These are phyloP conservation scores for Pterostichus niger DNA, from an alignment of 2,888 invertebrate species.

Conservation along the genomic window DNA sequence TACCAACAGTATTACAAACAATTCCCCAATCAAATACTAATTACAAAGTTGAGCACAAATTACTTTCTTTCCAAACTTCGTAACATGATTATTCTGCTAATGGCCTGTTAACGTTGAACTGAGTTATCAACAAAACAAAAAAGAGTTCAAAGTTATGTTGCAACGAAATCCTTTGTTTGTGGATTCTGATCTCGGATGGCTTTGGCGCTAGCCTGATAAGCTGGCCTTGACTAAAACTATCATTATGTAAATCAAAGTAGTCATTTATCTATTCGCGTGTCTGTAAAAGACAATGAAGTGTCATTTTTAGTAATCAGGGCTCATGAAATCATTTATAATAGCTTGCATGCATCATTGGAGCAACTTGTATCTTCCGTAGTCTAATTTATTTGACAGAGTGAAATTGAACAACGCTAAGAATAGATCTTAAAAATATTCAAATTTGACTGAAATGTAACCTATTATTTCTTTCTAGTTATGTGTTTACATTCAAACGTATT, in stretches of 20 bases:
- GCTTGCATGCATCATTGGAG: slow-evolving; percentile 19
- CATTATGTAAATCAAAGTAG: slow-evolving; percentile 46
- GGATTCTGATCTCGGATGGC: slow-evolving; percentile 8
- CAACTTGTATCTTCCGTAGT: slow-evolving; percentile 31
- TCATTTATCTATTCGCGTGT: slow-evolving; percentile 55
- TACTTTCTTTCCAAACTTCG: slow-evolving; percentile 16
- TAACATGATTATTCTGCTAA: slow-evolving; percentile 35
- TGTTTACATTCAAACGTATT: too few relatives aligned
- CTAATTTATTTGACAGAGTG: background rate
- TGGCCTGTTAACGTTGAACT: slow-evolving; percentile 14
- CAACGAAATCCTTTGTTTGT: slow-evolving; percentile 7
- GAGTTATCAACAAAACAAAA: background rate
- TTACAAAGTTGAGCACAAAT: slow-evolving; percentile 26
- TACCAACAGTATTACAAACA: slow-evolving; percentile 13
- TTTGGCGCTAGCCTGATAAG: slow-evolving; percentile 15
- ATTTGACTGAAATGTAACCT: too few relatives aligned
- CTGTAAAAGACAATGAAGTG: slow-evolving; percentile 45
- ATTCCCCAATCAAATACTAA: slow-evolving; percentile 34
- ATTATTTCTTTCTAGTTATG: too few relatives aligned
- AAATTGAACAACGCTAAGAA: too few relatives aligned
- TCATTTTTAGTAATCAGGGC: slow-evolving; percentile 38
- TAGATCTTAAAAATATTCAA: too few relatives aligned
- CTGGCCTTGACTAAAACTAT: slow-evolving; percentile 31
- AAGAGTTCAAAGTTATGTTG: background rate
- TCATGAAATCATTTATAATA: slow-evolving; percentile 34